Conservation (phyloP, 2,888 invertebrate species). For the Chrysopilus asiliformis region DNA sequence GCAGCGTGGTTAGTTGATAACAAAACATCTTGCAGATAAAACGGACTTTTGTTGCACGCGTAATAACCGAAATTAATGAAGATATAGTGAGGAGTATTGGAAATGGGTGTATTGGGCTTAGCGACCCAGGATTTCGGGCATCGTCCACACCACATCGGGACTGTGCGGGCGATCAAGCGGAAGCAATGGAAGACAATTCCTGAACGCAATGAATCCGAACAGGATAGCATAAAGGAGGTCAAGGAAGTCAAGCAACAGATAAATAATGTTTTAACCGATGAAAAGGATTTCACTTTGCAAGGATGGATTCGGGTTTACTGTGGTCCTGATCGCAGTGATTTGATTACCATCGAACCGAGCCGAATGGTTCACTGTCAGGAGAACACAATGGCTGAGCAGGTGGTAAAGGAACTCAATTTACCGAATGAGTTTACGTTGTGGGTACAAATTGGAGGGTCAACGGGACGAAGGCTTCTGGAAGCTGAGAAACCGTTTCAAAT, state of each 20-base stretch:
- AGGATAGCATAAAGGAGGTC: not conserved
- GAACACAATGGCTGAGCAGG: conserved; percentile 11
- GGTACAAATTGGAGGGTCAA: conserved; percentile 43
- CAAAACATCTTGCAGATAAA: too few relatives aligned
- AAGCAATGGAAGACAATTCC: conserved; percentile 10
- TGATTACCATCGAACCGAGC: conserved; percentile 16
- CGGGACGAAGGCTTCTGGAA: conserved; percentile 40
- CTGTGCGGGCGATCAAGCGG: conserved; percentile 11
- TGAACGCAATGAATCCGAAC: conserved; percentile 6
- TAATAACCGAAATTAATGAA: too few relatives aligned
- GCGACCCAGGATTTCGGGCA: conserved; percentile 6
- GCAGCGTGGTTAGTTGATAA: too few relatives aligned
- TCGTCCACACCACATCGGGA: conserved; percentile 6
- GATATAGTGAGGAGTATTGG: too few relatives aligned
- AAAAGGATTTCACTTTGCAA: conserved; percentile 6
- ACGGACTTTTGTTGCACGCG: too few relatives aligned
- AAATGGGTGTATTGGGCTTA: conserved; percentile 12
- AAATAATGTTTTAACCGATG: not conserved
- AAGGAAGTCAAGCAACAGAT: not conserved
- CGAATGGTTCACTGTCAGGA: conserved; percentile 16
- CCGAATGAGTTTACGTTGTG: conserved; percentile 17
- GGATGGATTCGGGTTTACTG: conserved; percentile 18
- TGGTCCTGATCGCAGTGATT: conserved; percentile 17
- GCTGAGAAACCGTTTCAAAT: conserved; percentile 45
- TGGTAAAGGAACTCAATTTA: conserved; percentile 15